phyloP scores from a whole-genome alignment of 2,888 invertebrate genomes.

The Stenodema calcarata region DNA sequence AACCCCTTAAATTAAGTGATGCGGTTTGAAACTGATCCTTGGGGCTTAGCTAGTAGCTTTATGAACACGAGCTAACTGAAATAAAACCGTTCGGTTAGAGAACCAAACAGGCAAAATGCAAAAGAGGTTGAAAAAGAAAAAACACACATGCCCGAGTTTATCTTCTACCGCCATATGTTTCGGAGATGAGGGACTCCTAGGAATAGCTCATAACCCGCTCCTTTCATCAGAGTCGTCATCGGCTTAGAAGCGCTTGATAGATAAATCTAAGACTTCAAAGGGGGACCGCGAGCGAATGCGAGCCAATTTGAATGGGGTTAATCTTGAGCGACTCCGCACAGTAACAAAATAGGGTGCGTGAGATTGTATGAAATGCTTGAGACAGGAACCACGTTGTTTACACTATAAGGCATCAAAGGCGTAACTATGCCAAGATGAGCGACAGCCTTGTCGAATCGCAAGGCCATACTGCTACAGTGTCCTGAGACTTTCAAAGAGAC shows the following conservation, averaged over 20 bases:
- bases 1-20: neutral
- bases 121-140: neutral
- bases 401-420: no score
- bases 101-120: neutral
- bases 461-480: no score
- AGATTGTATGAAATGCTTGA: neutral
- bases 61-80: conserved; percentile 2
- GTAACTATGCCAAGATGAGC: no score
- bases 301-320: neutral
- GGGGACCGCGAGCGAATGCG: neutral
- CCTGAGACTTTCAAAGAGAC: no score
- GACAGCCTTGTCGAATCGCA: no score
- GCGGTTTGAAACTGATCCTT: neutral
- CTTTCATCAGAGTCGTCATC: neutral
- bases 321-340: neutral
- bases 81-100: neutral
- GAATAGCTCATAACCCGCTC: neutral
- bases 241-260: neutral
- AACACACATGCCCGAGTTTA: neutral
- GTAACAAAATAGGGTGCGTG: neutral
- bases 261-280: neutral
- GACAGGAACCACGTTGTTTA: neutral
- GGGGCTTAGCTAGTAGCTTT: neutral
- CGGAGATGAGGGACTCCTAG: neutral
- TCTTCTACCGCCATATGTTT: neutral